These are phyloP conservation scores for Caenorhabditis sp. DNA, from an alignment of 2,888 invertebrate species.

Conservation along the genomic window DNA sequence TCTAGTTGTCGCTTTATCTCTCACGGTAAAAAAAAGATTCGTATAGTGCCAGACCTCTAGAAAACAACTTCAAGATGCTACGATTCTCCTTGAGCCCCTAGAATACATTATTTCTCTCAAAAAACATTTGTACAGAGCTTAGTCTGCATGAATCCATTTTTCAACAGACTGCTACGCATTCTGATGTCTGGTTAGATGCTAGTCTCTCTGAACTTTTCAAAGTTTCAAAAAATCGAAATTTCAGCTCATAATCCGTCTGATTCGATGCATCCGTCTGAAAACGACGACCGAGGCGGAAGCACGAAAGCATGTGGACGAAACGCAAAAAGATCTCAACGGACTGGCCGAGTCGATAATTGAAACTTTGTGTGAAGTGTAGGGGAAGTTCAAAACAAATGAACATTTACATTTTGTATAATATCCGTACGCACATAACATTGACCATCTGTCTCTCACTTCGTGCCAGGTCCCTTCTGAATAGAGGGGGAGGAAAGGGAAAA, in stretches of 20 bases:
- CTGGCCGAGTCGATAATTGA: slow-evolving; percentile 62
- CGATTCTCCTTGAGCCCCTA: too few species aligned
- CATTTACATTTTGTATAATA: slow-evolving; percentile 41
- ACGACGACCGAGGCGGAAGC: slow-evolving; percentile 57
- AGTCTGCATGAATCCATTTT: too few species aligned
- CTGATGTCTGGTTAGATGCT: too few species aligned
- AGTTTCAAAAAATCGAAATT: too few species aligned
- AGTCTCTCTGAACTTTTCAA: too few species aligned
- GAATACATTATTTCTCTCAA: too few species aligned
- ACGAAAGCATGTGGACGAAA: slow-evolving; percentile 60
- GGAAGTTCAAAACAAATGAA: slow-evolving; percentile 17
- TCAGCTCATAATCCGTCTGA: slow-evolving; percentile 55
- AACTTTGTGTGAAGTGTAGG: slow-evolving; percentile 63
- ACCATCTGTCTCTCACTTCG: slow-evolving; percentile 26
- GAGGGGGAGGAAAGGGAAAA: slow-evolving; percentile 36
- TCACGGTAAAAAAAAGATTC: too few species aligned
- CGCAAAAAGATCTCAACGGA: slow-evolving; percentile 63
- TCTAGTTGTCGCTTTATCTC: too few species aligned
- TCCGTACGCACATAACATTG: slow-evolving; percentile 2
- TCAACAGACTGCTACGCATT: too few species aligned
- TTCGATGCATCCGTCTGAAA: slow-evolving; percentile 56
- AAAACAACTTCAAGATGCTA: too few species aligned
- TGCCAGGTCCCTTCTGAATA: slow-evolving; percentile 35
- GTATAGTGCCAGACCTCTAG: too few species aligned
- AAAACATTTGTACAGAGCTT: too few species aligned